Base-by-base conservation (phyloP, 2,113 vertebrate species). In the Lasiurus cinereus region DNA sequence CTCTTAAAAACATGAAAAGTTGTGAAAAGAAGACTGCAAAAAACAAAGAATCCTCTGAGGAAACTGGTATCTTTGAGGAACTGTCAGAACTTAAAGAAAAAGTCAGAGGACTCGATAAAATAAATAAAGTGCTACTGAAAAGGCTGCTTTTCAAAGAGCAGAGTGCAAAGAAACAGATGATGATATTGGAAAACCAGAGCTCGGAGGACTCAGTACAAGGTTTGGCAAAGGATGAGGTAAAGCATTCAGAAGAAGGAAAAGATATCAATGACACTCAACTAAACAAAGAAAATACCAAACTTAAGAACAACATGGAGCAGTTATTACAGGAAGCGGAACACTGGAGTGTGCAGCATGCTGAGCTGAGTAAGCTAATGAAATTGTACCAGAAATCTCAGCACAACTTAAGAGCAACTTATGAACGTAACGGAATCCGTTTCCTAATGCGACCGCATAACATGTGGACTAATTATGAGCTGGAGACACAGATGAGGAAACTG, bases 251-350 rank as follows among this genome's bases (percentile, higher is more conserved):
- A 92, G 76, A 3, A 67, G 52, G 8, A 33, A 56, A 27, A 22
- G 21, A 12, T 62, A 16, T 19, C 8, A 9, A 6, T 3, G 62
- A 84, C 80, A 77, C 22, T 43, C 88, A 66, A 1, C 29, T 22
- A 78, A 69, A 7, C 3, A 39, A 91, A 43, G 82, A 88, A 67
- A 84, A 56, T 2, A 11, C 22, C 8, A 66, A 39, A 31, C 43
- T 96, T 21, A 62, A 36, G 36, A 48, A 78, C 33, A 88, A 82
- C 82, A 93, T 96, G 97, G 97, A 96, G 1, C 88, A 88, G 50
- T 66, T 97, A 15, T 77, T 97, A 3, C 90, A 85, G 33, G 95
- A 97, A 67, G 85, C 69, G 7, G 96, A 97, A 19, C 95, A 78
- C 82, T 97, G 97, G 97, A 95, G 64, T 12, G 15, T 8, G 29